A percentile compares a stretch with the other conserved stretches of the same genome.
phyloP scores from a whole-genome alignment of 2,888 invertebrate species.

The Epirrhoe tristata region DNA sequence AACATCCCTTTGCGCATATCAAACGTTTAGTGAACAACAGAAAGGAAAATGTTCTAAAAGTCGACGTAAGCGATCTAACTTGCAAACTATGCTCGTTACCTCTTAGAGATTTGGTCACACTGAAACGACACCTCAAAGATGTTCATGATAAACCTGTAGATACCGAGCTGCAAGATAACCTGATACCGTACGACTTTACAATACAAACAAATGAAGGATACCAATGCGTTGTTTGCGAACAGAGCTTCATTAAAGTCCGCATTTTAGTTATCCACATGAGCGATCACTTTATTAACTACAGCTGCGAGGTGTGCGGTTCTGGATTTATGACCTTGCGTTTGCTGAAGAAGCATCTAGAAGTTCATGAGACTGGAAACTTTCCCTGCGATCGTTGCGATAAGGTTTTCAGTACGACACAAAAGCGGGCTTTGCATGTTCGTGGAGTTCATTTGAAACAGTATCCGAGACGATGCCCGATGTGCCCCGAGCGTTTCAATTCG shows the following conservation, averaged over 20 bases:
- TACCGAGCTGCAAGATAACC: slow-evolving; percentile 72
- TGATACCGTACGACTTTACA: slow-evolving; percentile 75
- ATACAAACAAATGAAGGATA: slow-evolving; percentile 59
- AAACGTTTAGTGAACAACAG: slow-evolving; percentile 74
- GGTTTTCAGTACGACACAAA: slow-evolving; percentile 73
- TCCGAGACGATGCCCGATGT: slow-evolving; percentile 74
- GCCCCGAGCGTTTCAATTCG: slow-evolving; percentile 78
- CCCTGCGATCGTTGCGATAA: slow-evolving; percentile 76
- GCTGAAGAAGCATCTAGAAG: slow-evolving; percentile 77
- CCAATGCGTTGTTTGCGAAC: slow-evolving; percentile 72
- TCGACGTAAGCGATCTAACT: slow-evolving; percentile 69
- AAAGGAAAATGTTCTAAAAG: slow-evolving; percentile 74
- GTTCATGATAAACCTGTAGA: slow-evolving; percentile 69
- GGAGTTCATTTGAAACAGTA: slow-evolving; percentile 77
- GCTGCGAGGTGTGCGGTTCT: slow-evolving; percentile 78
- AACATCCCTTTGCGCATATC: slow-evolving; percentile 68
- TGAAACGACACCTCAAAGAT: slow-evolving; percentile 71
- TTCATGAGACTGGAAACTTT: slow-evolving; percentile 76
- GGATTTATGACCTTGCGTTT: slow-evolving; percentile 77
- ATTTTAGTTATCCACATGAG: slow-evolving; percentile 80
- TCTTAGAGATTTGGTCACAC: slow-evolving; percentile 54
- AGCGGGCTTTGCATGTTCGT: slow-evolving; percentile 70
- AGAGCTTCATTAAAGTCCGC: slow-evolving; percentile 73
- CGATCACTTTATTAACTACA: slow-evolving; percentile 79
- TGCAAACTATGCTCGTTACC: slow-evolving; percentile 71